Base-by-base conservation (phyloP, 2,113 vertebrate genomes). In the Macroglossus sobrinus region DNA sequence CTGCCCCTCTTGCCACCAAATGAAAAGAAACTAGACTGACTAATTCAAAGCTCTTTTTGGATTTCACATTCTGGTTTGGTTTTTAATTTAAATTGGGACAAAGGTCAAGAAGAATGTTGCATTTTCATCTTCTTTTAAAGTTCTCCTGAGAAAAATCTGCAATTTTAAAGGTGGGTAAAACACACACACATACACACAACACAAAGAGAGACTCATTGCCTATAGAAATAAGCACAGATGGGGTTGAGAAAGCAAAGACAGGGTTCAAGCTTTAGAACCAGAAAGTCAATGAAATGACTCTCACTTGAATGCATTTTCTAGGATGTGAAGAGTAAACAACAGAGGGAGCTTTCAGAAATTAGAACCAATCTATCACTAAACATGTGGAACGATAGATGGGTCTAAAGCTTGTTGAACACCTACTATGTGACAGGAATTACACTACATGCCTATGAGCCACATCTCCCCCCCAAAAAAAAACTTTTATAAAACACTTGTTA, bases 1-100 rank as follows among this genome's bases (percentile, higher is more conserved):
- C 68, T 88, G n/a, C 24, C 61, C 66, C 38, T 81, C 30, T 96
- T 84, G 38, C 21, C 43, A 95, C 7, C 28, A 95, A 96, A 89
- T 55, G 40, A 85, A 94, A 97, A 78, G 61, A 96, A 91, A 87
- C 30, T 72, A 50, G 45, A n/a, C 53, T 88, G 66, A 80, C 5
- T 78, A 92, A 92, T 81, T 55, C 59, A 74, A 92, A 93, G 30
- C 15, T 78, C 33, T 84, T 92, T 92, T 80, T 18, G 18, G 24
- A 68, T 94, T 97, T 92, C 57, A 92, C 74, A 85, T 74, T 66
- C 33, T 84, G 63, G 61, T 84, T 76, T 87, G 43, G 38, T 55
- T 96, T 96, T 96, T 96, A 89, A 96, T 96, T 97, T 93, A 96
- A 97, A 95, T 68, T 72, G 28, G 61, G 55, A 64, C 75, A 96